Evolutionary conservation across 2,888 invertebrate species (phyloP), one percentile per base, ranked within the genome.

Genomic region (Synergus gifuensis): DNA sequence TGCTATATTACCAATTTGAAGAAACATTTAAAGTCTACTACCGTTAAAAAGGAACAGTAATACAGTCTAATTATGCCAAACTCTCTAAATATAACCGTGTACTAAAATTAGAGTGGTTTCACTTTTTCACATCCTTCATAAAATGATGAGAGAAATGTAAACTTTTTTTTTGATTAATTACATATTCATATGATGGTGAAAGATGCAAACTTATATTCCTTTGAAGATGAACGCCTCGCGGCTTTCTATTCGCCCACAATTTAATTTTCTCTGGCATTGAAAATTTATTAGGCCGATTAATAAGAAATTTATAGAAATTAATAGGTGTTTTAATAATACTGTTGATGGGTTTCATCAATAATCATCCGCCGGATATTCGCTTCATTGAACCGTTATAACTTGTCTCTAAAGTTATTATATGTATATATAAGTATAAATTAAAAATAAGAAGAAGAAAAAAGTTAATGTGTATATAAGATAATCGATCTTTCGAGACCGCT

Each of bases 331-430:
- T 46, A 44, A n/a, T 54, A 54, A n/a, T 54, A 54, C n/a, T 54
- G n/a, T 64, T n/a, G 42, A 22, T 44, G 44, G 18, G 18, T 18
- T 58, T 58, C 58, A 18, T 18, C n/a, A 18, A 18, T 11, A 18
- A 76, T 40, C 12, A 76, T 40, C 14, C 44, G 44, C 11, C 67
- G 42, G 67, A 67, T 67, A 8, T 44, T 14, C 67, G 67, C 67
- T 67, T 67, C 67, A 67, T 67, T 14, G 14, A 67, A 46, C 46
- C 67, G 67, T 46, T 67, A 67, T 67, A 58, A 16, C 22, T n/a
- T 67, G 67, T 67, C 46, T 11, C 16, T 67, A 44, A 7, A 22
- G 44, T 4, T 58, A 58, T 18, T 58, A 58, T 58, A 36, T 4
- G 36, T 5, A 36, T 36, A 4, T 4, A 36, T 36, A 36, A 36